Evolutionary conservation across 1,140 invertebrate genomes (phyloP).

Genomic region (Antheraea pernyi): DNA sequence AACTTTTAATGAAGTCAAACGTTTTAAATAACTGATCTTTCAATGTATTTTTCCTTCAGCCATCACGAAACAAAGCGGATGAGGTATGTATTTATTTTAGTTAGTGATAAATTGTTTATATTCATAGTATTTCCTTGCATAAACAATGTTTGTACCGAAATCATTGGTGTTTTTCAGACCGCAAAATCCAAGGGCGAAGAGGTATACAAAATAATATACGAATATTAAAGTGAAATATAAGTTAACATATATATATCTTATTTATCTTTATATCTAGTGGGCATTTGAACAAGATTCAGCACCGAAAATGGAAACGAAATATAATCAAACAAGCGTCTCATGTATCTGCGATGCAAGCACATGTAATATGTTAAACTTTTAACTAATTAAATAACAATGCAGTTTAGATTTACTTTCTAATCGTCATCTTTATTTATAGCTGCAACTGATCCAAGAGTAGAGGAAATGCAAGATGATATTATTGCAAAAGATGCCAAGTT

Average conservation of each 20-base stretch:
- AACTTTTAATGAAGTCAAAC: conserved; percentile 3
- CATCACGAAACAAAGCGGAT: conserved; percentile 14
- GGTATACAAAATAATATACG: conserved; percentile 19
- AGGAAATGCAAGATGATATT: conserved; percentile 59
- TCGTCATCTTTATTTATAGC: conserved; percentile 29
- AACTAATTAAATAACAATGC: background rate
- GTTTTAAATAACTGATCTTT: background rate
- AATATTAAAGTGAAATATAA: background rate
- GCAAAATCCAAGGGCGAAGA: conserved; percentile 25
- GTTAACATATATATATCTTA: background rate
- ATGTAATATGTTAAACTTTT: conserved; percentile 18
- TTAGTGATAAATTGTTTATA: background rate
- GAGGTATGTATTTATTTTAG: conserved; percentile 21
- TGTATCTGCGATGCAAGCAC: conserved; percentile 47
- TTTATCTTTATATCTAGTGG: conserved; percentile 29
- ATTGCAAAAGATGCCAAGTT: conserved; percentile 68
- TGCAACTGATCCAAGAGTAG: conserved; percentile 51
- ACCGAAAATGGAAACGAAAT: conserved; percentile 37
- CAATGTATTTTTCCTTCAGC: conserved; percentile 22
- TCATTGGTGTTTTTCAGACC: conserved; percentile 24
- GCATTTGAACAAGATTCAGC: conserved; percentile 30
- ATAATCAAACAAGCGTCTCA: conserved; percentile 33
- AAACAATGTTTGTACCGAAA: background rate
- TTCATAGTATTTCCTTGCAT: conserved; percentile 7
- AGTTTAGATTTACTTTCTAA: background rate